Evolutionary conservation across 2,113 vertebrate species (phyloP), one percentile per base, ranked within the genome.

Genomic region (Sebastes schlegelii): DNA sequence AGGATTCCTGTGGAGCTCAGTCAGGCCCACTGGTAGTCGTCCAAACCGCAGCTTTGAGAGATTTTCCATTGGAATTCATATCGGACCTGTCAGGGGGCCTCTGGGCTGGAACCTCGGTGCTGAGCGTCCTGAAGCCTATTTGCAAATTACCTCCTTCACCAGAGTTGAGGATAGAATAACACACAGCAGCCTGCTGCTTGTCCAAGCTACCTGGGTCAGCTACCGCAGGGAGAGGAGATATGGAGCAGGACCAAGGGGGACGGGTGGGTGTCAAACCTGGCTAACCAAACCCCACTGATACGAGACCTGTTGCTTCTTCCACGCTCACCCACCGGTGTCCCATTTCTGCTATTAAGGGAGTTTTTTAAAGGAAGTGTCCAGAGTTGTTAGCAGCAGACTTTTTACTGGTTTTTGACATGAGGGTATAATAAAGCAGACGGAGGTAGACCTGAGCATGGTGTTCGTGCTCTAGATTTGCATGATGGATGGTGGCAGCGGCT

Each of bases 401-500:
- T 87, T 88, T 88, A 91, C 86, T 67, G 77, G 23, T 80, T 92
- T 88, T 79, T 91, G 88, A 94, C 91, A 89, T 79, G 40, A 70
- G 78, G 86, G 84, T 84, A 61, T 83, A 90, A 87, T 90, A 88
- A 87, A 91, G 82, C 83, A 75, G 85, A 79, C 83, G 72, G 67
- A 79, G 77, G 84, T 78, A 67, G 86, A 79, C 87, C 78, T 75
- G 81, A 88, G 67, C 23, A 51, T 68, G 67, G 55, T 86, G 80
- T 90, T 91, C 88, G 21, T 71, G 87, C 69, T 91, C 89, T 79
- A 89, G 78, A 93, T 96, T 93, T 93, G 90, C 89, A 91, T 95
- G 95, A 96, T 94, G 93, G 93, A 96, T 96, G 92, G 88, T 82
- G 82, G 86, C 76, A 51, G 76, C 78, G 85, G 84, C 80, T 87